Conservation (phyloP, 2,888 invertebrate genomes). For the Drosophila phalerata region DNA sequence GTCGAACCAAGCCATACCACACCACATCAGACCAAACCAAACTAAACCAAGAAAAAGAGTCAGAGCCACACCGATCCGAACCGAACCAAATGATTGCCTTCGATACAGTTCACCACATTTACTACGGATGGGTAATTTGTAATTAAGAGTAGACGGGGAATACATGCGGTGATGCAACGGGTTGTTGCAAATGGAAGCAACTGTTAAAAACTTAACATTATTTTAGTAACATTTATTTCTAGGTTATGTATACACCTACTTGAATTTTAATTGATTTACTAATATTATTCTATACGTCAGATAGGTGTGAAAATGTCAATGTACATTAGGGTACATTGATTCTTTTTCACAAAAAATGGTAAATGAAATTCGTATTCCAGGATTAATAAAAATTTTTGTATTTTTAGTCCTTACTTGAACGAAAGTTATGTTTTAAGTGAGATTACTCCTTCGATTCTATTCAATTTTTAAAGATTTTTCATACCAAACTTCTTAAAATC, state of each 20-base stretch:
- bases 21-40: slow-evolving; percentile 39
- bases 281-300: neutral
- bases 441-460: no score
- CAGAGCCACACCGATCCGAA: slow-evolving; percentile 20
- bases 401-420: no score
- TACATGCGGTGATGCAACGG: slow-evolving; percentile 21
- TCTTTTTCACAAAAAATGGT: no score
- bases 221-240: slow-evolving; percentile 1
- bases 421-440: no score
- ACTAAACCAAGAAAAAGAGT: slow-evolving; percentile 20
- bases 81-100: slow-evolving; percentile 47
- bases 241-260: slow-evolving; percentile 6
- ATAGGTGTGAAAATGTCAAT: slow-evolving; percentile 1
- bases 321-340: no score
- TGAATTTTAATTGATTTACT: slow-evolving; percentile 7
- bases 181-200: neutral
- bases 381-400: no score
- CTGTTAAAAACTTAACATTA: neutral
- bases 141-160: slow-evolving; percentile 36
- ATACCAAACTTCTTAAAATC: no score
- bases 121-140: slow-evolving; percentile 39
- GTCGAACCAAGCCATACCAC: slow-evolving; percentile 64
- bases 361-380: no score
- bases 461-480: no score
- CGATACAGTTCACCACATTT: slow-evolving; percentile 55